Evolutionary conservation across 2,113 vertebrate genomes (phyloP).

Genomic region (Pluvianellus socialis): DNA sequence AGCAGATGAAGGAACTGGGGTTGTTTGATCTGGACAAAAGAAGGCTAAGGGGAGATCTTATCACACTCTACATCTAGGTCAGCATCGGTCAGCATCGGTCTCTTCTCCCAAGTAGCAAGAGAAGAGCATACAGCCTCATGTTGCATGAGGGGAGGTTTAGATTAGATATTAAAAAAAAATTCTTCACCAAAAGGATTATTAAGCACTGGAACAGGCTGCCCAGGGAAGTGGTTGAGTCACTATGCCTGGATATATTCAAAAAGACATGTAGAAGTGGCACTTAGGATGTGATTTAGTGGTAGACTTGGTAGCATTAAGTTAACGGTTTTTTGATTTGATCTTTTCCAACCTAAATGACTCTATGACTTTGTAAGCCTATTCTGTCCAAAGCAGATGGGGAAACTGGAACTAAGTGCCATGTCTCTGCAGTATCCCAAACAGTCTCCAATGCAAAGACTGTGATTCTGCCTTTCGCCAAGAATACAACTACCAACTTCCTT

Average conservation of each 20-base stretch:
- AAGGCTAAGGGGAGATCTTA: background rate
- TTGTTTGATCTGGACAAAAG: background rate
- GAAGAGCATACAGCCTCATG: background rate
- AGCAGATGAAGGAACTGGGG: background rate
- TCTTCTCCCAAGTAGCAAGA: background rate
- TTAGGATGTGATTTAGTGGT: background rate
- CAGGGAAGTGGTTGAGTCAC: background rate
- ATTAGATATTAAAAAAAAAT: background rate
- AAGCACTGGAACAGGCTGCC: background rate
- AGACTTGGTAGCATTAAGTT: background rate
- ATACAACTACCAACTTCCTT: background rate
- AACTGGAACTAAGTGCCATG: background rate
- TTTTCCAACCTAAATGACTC: background rate
- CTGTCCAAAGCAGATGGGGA: background rate
- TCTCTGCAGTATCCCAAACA: background rate
- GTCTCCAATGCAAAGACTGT: background rate
- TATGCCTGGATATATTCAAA: background rate
- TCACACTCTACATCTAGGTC: background rate
- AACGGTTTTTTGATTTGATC: background rate
- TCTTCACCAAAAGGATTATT: background rate
- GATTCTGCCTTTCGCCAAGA: background rate
- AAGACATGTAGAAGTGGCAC: fast-evolving
- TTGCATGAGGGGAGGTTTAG: background rate
- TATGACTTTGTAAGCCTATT: background rate
- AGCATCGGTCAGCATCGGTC: fast-evolving